Evolutionary conservation across 2,888 invertebrate species (phyloP).

Genomic region (Pharmacophagus antenor): DNA sequence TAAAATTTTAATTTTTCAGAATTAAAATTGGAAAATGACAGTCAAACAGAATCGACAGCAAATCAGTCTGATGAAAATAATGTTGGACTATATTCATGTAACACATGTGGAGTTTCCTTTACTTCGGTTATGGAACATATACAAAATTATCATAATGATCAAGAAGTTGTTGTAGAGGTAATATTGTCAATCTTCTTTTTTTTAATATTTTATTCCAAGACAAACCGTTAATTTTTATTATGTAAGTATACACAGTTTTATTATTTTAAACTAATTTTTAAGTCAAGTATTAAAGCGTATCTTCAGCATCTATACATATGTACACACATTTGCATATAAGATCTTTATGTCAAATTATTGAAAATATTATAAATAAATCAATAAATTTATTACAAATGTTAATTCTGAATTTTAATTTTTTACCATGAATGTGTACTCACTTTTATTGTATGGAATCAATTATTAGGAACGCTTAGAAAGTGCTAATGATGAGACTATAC

Average conservation of each 20-base stretch:
- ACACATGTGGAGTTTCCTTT: slow-evolving; percentile 84
- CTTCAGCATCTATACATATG: too few species aligned
- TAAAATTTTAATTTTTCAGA: slow-evolving; percentile 40
- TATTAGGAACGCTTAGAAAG: slow-evolving; percentile 50
- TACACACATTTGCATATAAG: too few species aligned
- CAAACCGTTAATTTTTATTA: too few species aligned
- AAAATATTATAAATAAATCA: too few species aligned
- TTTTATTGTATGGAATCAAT: neutral
- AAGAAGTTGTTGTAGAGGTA: slow-evolving; percentile 85
- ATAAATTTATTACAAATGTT: too few species aligned
- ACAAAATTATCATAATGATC: slow-evolving; percentile 83
- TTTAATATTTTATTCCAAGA: neutral
- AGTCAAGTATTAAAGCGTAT: too few species aligned
- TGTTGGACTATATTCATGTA: slow-evolving; percentile 82
- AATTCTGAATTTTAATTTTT: neutral
- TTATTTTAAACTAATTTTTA: too few species aligned
- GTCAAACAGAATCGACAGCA: slow-evolving; percentile 41
- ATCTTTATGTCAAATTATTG: too few species aligned
- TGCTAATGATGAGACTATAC: slow-evolving; percentile 31
- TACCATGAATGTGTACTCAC: neutral
- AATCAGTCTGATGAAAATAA: slow-evolving; percentile 43
- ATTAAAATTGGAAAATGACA: slow-evolving; percentile 40
- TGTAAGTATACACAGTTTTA: too few species aligned
- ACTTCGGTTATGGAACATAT: slow-evolving; percentile 84
- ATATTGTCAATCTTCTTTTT: slow-evolving; percentile 21